Base-by-base conservation (phyloP, 2,797 vertebrate species). In the Zenarchopterus dispar region DNA sequence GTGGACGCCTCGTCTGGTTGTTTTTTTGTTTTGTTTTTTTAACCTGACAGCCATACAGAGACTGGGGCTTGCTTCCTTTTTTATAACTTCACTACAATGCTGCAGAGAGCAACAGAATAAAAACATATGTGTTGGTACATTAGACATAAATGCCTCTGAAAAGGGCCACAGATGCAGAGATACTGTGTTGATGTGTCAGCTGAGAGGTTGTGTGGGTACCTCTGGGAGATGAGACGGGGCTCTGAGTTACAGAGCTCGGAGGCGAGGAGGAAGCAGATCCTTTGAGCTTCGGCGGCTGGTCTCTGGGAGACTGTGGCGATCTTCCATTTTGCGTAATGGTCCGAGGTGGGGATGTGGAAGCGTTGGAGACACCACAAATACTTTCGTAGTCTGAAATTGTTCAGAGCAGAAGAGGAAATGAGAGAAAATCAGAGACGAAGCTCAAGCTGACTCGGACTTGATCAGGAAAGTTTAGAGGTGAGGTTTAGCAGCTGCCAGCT, bases 331-430 rank as follows among this genome's bases (percentile, higher is more conserved):
- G 68, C 13, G 44, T 19, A 1, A 51, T 9, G 53, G 59, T 73
- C 62, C 75, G 67, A 18, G 73, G 63, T 49, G 74, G 46, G 68
- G 74, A 73, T 67, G 70, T 56, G 16, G 62, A 13, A 1, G 31
- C 16, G 36, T 62, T 39, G 41, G 74, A 59, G 18, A 44, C n/a
- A 5, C 56, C 19, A 3, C 50, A 78, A 65, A 91, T 79, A 16
- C 78, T 89, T 82, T 92, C 91, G 56, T 88, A 87, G 78, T 92
- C 91, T 92, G 63, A 19, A 64, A 56, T 60, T 60, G 56, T 70
- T 42, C 17, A n/a, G 33, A 51, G 67, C 61, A 75, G 62, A 39
- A 66, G 70, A 67, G 56, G 19, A 10, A 63, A 61, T 70, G 3
- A 54, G 23, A 72, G 44, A 13, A 70, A 16, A 45, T 76, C 9